Conservation (phyloP, 2,113 vertebrate genomes). For the Eurystomus gularis region DNA sequence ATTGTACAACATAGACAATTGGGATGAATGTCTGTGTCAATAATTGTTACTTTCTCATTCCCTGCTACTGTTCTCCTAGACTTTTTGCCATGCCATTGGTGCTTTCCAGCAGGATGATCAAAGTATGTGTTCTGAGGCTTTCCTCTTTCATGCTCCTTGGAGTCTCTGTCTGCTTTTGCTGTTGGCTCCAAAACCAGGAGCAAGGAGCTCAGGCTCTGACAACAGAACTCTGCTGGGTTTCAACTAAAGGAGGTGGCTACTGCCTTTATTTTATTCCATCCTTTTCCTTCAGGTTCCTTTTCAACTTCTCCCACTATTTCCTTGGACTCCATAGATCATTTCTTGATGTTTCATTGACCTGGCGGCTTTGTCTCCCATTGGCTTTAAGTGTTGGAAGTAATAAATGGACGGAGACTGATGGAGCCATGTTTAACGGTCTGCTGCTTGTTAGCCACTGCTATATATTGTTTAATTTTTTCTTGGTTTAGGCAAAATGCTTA, state of each 20-base stretch:
- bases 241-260: rapidly evolving
- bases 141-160: neutral
- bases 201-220: neutral
- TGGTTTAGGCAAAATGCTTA: neutral
- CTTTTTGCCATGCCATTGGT: neutral
- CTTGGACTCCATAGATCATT: neutral
- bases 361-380: neutral
- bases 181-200: neutral
- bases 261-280: neutral
- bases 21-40: neutral
- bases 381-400: neutral
- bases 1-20: neutral
- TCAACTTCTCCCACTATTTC: neutral
- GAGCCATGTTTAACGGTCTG: neutral
- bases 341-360: neutral
- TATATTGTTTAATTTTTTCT: neutral
- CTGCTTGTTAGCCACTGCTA: neutral
- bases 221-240: neutral
- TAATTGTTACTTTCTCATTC: neutral
- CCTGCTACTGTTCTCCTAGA: neutral
- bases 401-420: neutral
- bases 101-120: neutral
- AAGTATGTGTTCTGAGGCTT: rapidly evolving
- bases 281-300: neutral
- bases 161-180: neutral